Base-by-base conservation (phyloP, 92 coral and sea anemone genomes). In the Umimayanthus kanabou region DNA sequence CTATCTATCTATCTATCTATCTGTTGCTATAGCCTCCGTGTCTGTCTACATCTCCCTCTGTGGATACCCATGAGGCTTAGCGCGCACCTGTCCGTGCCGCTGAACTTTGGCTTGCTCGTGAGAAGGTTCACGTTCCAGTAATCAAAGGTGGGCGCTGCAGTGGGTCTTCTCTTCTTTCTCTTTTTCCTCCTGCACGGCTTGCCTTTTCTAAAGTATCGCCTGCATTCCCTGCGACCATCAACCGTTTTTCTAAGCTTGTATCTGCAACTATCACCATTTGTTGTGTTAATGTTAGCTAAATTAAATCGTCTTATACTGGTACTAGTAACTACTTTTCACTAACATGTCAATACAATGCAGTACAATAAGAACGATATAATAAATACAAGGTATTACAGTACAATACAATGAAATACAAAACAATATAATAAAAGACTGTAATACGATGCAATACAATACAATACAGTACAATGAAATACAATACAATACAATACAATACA, bases 121-220 rank as follows among this genome's bases (percentile, higher is more conserved):
- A 83, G 78, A 4, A 83, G 77, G 15, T 72, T 70, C 18, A 83
- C 77, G 14, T 42, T 65, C 77, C 61, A 42, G 64, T 67, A 69
- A 45, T 43, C 45, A n/a, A 69, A 1, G 37, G 58, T 47, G 9
- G 87, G 66, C 43, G 65, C 77, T 22, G 78, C 45, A 65, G 87
- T 83, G 15, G 73, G 26, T 4, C 66, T 83, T 88, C 88, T 90
- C 79, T 72, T 86, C 66, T 78, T 84, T 61, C 88, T 93, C 49
- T 90, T 85, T 50, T 92, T 90, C 77, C 96, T 91, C 49, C 90
- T 90, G 22, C 92, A 84, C 0, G 30, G 85, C 77, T 84, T 94
- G 58, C 91, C 78, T 83, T 66, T 45, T 28, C 87, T 83, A 16
- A 67, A 69, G 78, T 39, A 14, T 45, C 87, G 89, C 30, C 65